Conservation (phyloP, 2,888 invertebrate species). For the Congeria kusceri region DNA sequence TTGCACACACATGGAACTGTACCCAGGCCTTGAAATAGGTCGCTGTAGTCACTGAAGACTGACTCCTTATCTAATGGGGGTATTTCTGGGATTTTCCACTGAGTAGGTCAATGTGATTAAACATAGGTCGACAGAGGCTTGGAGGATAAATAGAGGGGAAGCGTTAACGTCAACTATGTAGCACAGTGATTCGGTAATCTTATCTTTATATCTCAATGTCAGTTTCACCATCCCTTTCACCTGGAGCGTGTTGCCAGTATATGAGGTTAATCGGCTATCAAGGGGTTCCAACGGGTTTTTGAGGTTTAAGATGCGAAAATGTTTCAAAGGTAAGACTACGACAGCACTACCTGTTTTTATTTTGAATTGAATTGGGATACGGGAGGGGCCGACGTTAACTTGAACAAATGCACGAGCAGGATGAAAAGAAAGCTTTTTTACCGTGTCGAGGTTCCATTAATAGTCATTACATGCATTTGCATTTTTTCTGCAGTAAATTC, state of each 20-base stretch:
- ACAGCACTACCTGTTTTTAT: constrained; percentile 17
- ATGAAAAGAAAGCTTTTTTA: constrained; percentile 8
- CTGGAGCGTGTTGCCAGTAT: constrained; percentile 1
- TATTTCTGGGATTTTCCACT: neutral
- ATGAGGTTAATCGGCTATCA: constrained; percentile 5
- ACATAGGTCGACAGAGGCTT: neutral
- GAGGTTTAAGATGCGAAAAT: constrained; percentile 1
- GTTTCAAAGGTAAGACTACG: constrained; percentile 4
- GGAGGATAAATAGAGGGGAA: neutral
- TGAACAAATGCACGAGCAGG: constrained; percentile 22
- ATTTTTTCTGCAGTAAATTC: constrained; percentile 1
- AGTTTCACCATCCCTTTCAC: neutral
- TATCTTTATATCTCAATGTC: constrained; percentile 4
- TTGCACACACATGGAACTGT: constrained; percentile 11
- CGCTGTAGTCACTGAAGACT: constrained; percentile 7
- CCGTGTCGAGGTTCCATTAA: constrained; percentile 11
- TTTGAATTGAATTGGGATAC: constrained; percentile 23
- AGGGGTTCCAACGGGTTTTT: neutral
- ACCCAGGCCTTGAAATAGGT: constrained; percentile 12
- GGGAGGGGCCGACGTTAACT: constrained; percentile 12
- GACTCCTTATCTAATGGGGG: neutral
- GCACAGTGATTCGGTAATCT: neutral
- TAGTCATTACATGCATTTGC: neutral
- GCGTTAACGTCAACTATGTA: constrained; percentile 1
- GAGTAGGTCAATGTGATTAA: neutral